Conservation (phyloP, 2,888 invertebrate species). For the Diaprepes abbreviatus region DNA sequence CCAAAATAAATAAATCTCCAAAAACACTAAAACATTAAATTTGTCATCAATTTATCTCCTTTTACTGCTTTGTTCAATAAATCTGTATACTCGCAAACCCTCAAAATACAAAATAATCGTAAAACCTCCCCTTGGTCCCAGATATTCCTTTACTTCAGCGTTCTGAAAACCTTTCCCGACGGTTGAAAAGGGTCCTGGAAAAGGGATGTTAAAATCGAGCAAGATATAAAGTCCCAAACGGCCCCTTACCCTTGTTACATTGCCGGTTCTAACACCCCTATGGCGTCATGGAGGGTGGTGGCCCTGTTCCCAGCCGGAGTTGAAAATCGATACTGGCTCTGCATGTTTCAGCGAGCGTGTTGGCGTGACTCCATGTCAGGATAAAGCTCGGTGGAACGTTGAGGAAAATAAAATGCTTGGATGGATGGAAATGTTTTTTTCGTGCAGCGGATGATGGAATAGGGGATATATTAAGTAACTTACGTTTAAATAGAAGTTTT, state of each 20-base stretch:
- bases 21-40: too few relatives aligned
- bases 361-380: conserved; percentile 15
- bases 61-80: too few relatives aligned
- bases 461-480: too few relatives aligned
- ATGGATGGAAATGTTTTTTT: not conserved
- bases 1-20: too few relatives aligned
- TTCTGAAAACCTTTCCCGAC: not conserved
- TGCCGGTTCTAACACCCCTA: conserved; percentile 13
- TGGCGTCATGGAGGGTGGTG: conserved; percentile 21
- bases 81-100: too few relatives aligned
- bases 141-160: not conserved
- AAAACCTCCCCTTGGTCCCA: not conserved
- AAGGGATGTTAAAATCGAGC: not conserved
- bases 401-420: conserved; percentile 5
- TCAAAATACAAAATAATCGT: too few relatives aligned
- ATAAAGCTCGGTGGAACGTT: not conserved
- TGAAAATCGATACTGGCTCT: conserved; percentile 19
- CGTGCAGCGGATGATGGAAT: too few relatives aligned
- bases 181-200: conserved; percentile 8
- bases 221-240: conserved; percentile 5
- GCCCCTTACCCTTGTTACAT: conserved; percentile 9
- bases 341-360: conserved; percentile 7
- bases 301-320: conserved; percentile 14
- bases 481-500: too few relatives aligned
- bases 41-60: too few relatives aligned